These are phyloP conservation scores for Phenganax stokvisi DNA, from an alignment of 92 coral and sea anemone species.

Conservation along the genomic window DNA sequence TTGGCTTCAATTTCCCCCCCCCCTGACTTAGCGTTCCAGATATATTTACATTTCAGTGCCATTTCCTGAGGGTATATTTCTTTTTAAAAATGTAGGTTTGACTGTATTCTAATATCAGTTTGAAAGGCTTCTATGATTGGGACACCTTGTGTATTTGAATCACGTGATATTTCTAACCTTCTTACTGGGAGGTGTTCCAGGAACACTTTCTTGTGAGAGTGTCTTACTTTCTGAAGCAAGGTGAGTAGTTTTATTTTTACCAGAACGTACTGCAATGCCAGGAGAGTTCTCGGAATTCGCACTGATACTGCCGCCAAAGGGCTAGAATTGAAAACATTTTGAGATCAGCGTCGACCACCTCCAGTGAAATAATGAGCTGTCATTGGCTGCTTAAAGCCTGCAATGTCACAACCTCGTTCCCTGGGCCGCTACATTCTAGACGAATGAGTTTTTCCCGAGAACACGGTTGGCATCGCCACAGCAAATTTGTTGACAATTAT, in stretches of 20 bases:
- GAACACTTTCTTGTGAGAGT: conserved; percentile 58
- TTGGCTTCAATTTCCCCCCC: no score
- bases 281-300: conserved; percentile 46
- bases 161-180: conserved; percentile 50
- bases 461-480: no score
- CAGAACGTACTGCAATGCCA: conserved; percentile 32
- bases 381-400: background rate
- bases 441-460: no score
- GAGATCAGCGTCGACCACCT: background rate
- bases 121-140: no score
- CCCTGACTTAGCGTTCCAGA: no score
- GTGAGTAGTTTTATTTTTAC: conserved; percentile 16
- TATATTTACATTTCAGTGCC: no score
- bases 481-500: no score
- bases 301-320: conserved; percentile 64
- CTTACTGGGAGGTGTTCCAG: conserved; percentile 91
- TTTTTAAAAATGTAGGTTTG: no score
- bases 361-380: background rate
- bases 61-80: background rate
- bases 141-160: no score
- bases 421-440: no score
- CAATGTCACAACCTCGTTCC: no score
- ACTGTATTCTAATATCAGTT: no score
- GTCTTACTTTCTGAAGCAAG: background rate
- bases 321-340: conserved; percentile 44